phyloP scores from a whole-genome alignment of 2,797 vertebrate species.

The Psittacula derbiana region DNA sequence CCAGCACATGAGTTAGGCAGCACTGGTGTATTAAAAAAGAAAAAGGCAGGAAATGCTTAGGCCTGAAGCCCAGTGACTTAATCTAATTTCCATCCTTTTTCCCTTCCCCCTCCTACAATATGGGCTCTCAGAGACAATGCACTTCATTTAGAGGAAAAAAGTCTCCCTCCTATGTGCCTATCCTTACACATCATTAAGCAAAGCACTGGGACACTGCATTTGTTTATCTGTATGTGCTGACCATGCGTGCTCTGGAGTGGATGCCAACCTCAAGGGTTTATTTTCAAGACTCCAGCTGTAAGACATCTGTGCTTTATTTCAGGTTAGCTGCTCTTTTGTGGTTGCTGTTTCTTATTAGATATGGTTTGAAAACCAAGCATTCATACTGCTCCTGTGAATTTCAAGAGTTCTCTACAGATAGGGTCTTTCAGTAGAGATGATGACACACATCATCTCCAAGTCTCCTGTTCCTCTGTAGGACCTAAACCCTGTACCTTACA shows the following conservation, averaged over 20 bases:
- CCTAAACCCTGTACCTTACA: neutral
- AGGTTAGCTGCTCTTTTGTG: neutral
- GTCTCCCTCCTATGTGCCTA: neutral
- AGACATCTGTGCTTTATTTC: neutral
- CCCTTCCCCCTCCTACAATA: slow-evolving; percentile 13
- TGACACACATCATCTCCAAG: neutral
- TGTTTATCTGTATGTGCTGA: neutral
- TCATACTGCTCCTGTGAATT: neutral
- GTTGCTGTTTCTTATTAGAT: neutral
- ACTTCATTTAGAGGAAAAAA: neutral
- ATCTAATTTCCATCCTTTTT: slow-evolving; percentile 48
- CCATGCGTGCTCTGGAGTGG: neutral
- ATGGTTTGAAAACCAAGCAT: neutral
- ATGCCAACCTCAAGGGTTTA: neutral
- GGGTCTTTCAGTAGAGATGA: neutral
- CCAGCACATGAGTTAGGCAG: neutral
- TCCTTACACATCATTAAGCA: neutral
- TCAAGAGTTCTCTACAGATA: neutral
- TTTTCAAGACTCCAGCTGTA: neutral
- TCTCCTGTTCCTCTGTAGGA: neutral
- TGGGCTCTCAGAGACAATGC: slow-evolving; percentile 5
- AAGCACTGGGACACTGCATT: neutral
- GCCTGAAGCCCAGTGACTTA: slow-evolving; percentile 59
- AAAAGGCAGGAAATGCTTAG: slow-evolving; percentile 42
- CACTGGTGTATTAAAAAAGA: neutral